phyloP scores from a whole-genome alignment of 2,113 vertebrate species.

The Mesembrinibis cayennensis region DNA sequence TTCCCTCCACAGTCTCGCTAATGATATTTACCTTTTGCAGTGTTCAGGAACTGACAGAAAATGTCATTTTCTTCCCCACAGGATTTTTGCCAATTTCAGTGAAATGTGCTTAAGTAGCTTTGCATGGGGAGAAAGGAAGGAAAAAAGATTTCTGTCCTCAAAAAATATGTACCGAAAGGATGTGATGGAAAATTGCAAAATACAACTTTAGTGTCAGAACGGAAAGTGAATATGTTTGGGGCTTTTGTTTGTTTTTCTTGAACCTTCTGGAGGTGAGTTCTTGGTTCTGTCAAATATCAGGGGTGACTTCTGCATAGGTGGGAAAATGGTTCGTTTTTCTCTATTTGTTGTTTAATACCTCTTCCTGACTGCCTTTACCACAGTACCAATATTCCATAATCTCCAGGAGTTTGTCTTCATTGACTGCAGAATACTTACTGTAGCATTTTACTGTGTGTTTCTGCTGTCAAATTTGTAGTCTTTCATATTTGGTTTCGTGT shows the following conservation, averaged over 20 bases:
- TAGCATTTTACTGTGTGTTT: fast-evolving
- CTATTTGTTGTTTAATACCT: neutral
- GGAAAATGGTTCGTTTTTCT: neutral
- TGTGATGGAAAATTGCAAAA: neutral
- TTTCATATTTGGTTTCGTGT: neutral
- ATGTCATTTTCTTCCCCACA: conserved; percentile 43
- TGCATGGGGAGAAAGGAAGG: neutral
- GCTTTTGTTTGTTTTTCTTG: neutral
- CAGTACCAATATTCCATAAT: neutral
- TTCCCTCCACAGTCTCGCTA: conserved; percentile 9
- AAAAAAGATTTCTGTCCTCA: neutral
- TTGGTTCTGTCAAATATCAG: neutral
- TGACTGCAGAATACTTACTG: neutral
- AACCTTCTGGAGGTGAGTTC: neutral
- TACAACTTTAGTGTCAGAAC: neutral
- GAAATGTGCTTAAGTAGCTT: conserved; percentile 25
- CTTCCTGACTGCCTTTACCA: neutral
- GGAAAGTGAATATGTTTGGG: neutral
- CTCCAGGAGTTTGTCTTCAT: neutral
- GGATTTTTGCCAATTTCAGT: conserved; percentile 46
- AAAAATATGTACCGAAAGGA: neutral
- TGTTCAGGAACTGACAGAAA: conserved; percentile 56
- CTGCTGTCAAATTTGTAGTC: neutral
- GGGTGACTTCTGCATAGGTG: neutral
- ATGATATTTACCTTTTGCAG: conserved; percentile 37